Conservation (phyloP, 2,888 invertebrate genomes). For the Mythimna loreyi region DNA sequence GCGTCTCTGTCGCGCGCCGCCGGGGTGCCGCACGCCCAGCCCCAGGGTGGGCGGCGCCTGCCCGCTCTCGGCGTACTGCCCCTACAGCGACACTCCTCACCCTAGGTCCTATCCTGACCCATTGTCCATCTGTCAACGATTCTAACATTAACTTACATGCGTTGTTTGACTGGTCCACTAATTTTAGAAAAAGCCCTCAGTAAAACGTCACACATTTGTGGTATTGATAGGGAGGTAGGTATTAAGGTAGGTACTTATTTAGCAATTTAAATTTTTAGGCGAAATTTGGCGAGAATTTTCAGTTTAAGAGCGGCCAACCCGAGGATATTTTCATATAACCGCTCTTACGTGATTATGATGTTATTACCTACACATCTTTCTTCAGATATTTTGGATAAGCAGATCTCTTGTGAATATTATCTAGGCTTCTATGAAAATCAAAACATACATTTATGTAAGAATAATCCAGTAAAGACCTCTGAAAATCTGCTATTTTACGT, state of each 20-base stretch:
- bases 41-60: slow-evolving; percentile 70
- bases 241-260: not conserved
- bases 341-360: no score
- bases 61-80: slow-evolving; percentile 67
- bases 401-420: no score
- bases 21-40: slow-evolving; percentile 67
- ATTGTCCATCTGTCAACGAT: slow-evolving; percentile 77
- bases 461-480: no score
- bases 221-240: not conserved
- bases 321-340: no score
- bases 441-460: no score
- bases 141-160: slow-evolving; percentile 43
- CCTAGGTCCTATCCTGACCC: slow-evolving; percentile 72
- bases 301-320: no score
- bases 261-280: not conserved
- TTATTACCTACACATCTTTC: no score
- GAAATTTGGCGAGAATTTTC: not conserved
- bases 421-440: no score
- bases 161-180: slow-evolving; percentile 40
- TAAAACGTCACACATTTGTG: slow-evolving; percentile 3
- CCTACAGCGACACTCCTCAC: slow-evolving; percentile 72
- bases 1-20: slow-evolving; percentile 45
- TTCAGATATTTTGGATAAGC: no score
- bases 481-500: no score
- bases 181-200: slow-evolving; percentile 32